Percentiles rank a stretch among this genome's conserved stretches.
Evolutionary conservation across 1,140 invertebrate genomes (phyloP).

Genomic region (Pseudomyrmex sp.): DNA sequence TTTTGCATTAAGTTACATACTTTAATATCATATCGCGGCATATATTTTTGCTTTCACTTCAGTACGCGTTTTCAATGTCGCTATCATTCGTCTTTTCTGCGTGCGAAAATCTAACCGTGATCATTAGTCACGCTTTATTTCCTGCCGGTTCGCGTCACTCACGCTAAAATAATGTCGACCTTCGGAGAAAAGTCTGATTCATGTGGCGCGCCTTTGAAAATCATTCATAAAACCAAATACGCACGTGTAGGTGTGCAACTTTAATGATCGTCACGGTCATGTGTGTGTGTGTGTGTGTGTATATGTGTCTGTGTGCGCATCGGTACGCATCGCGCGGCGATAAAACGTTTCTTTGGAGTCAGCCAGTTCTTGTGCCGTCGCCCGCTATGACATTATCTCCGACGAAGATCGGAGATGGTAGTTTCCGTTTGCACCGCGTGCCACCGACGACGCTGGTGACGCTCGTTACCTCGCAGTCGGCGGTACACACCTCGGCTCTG

Average conservation of each 20-base stretch:
- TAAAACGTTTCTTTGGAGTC: constrained; percentile 63
- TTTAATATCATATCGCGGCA: background rate
- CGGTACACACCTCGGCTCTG: background rate
- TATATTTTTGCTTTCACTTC: background rate
- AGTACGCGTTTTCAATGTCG: background rate
- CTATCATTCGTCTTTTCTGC: background rate
- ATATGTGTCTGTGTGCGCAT: constrained; percentile 25
- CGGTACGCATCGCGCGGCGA: constrained; percentile 54
- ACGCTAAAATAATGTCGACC: constrained; percentile 65
- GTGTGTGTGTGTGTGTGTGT: constrained; percentile 28
- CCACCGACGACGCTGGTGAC: background rate
- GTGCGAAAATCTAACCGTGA: constrained; percentile 44
- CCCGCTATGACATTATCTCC: constrained; percentile 40
- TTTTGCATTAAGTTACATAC: background rate
- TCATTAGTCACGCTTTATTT: constrained; percentile 68
- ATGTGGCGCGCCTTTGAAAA: constrained; percentile 58
- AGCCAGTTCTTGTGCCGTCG: constrained; percentile 22
- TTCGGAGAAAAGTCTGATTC: constrained; percentile 67
- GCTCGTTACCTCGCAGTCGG: constrained; percentile 8
- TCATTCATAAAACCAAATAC: constrained; percentile 64
- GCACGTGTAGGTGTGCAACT: constrained; percentile 22
- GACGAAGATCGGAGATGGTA: constrained; percentile 15
- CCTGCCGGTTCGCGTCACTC: constrained; percentile 57
- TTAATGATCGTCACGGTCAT: constrained; percentile 37
- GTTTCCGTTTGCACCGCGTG: constrained; percentile 33